Evolutionary conservation across 2,888 invertebrate species (phyloP), one percentile per base, ranked within the genome.

Genomic region (Orthosia incerta): DNA sequence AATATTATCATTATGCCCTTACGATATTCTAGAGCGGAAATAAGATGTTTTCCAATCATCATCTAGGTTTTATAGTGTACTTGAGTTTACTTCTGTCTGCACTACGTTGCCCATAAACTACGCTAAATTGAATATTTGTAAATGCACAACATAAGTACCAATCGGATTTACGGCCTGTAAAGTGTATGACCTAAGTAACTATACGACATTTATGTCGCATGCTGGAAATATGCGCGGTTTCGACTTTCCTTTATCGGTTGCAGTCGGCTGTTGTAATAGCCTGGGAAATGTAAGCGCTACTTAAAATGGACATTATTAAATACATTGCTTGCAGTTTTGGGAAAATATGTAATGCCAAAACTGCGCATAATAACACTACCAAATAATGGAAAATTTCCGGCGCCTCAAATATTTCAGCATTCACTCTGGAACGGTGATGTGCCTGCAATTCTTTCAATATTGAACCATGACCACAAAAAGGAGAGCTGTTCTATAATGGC

Each of bases 161-260:
- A 63, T 63, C n/a, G 16, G 16, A n/a, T 46, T 75, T 48, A n/a
- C 15, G 46, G 11, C 11, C 20, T 53, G 16, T 23, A 74, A 74
- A 61, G 46, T 72, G 53, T 74, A 71, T 46, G 45, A 61, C 18
- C 18, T 12, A 18, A 7, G 31, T 51, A 26, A 1, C 11, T 13
- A 20, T 31, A 39, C 39, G 45, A 50, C 15, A 59, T 74, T 73
- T 26, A 59, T 59, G 50, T 20, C 59, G n/a, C 9, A n/a, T 31
- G 45, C 18, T 59, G 45, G 74, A 59, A 59, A 18, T 26, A 3
- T 18, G n/a, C 16, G 16, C 15, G 11, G 1, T 39, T 72, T 50
- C 48, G 57, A 39, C 73, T 16, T 73, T 50, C n/a, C 13, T 20
- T 26, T 50, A 16, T 50, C 50, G 23, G 3, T 23, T 31, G n/a